These are phyloP conservation scores for Nasonia giraulti DNA, from an alignment of 1,140 invertebrate genomes.

Conservation along the genomic window DNA sequence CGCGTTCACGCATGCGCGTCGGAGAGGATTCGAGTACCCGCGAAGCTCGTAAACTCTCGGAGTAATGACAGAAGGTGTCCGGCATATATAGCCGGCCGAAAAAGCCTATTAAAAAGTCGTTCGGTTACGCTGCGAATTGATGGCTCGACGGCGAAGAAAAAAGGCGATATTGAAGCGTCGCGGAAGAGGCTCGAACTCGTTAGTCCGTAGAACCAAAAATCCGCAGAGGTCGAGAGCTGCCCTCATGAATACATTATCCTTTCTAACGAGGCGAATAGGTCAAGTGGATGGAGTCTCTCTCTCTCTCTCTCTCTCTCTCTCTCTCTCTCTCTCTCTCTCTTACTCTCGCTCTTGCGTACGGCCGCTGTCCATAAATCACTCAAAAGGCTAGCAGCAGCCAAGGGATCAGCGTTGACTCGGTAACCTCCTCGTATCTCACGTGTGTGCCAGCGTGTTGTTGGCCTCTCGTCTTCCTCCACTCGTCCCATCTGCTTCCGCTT, in stretches of 20 bases:
- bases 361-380: constrained; percentile 68
- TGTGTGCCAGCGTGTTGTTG: not conserved
- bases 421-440: constrained; percentile 46
- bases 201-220: not conserved
- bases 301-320: constrained; percentile 26
- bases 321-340: constrained; percentile 50
- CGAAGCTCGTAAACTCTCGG: constrained; percentile 26
- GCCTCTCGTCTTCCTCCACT: constrained; percentile 19
- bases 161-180: constrained; percentile 36
- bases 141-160: constrained; percentile 14
- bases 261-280: constrained; percentile 71
- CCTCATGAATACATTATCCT: constrained; percentile 70
- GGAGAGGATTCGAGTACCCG: not conserved
- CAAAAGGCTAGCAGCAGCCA: constrained; percentile 53
- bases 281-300: constrained; percentile 64
- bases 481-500: constrained; percentile 64
- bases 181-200: constrained; percentile 11
- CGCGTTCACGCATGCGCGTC: constrained; percentile 18
- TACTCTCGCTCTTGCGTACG: constrained; percentile 36
- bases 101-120: constrained; percentile 47
- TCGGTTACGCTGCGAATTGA: constrained; percentile 44
- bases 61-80: constrained; percentile 10
- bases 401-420: constrained; percentile 58
- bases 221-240: constrained; percentile 14
- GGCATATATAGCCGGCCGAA: not conserved